These are phyloP conservation scores for Sphaeramia orbicularis DNA, from an alignment of 2,797 vertebrate genomes.

Conservation along the genomic window DNA sequence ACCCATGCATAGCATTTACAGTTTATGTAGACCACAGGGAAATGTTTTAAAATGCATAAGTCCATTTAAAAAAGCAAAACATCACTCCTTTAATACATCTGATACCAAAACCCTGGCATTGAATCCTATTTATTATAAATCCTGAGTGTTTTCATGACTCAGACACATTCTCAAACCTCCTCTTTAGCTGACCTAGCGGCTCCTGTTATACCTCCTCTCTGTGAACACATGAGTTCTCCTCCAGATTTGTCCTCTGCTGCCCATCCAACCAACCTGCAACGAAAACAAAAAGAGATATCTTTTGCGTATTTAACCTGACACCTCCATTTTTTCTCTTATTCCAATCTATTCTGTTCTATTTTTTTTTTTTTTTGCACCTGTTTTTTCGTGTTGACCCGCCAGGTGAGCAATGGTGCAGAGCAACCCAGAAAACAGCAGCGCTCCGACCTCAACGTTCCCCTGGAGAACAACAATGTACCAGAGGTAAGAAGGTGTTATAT, in stretches of 20 bases:
- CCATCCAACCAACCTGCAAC: neutral
- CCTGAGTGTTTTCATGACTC: neutral
- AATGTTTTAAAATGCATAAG: no score
- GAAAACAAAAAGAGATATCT: constrained; percentile 5
- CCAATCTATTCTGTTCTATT: constrained; percentile 3
- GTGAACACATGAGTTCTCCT: constrained; percentile 6
- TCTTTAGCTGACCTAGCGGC: neutral
- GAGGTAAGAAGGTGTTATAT: constrained; percentile 85
- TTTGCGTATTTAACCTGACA: neutral
- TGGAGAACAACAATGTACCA: constrained; percentile 94
- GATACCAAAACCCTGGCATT: neutral
- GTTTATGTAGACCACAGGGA: no score
- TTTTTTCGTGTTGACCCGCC: constrained; percentile 51
- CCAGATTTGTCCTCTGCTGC: neutral
- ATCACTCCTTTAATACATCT: no score
- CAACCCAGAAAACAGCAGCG: constrained; percentile 96
- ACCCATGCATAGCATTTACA: no score
- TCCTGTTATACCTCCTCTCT: neutral
- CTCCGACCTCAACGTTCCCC: constrained; percentile 95
- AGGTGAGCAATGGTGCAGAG: constrained; percentile 92
- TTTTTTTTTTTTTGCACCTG: constrained; percentile 3
- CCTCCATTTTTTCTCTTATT: neutral
- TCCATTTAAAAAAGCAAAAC: no score
- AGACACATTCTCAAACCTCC: neutral
- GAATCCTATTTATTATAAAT: constrained; percentile 1